Conservation (phyloP, 1,140 invertebrate species). For the Pectinophora gossypiella region DNA sequence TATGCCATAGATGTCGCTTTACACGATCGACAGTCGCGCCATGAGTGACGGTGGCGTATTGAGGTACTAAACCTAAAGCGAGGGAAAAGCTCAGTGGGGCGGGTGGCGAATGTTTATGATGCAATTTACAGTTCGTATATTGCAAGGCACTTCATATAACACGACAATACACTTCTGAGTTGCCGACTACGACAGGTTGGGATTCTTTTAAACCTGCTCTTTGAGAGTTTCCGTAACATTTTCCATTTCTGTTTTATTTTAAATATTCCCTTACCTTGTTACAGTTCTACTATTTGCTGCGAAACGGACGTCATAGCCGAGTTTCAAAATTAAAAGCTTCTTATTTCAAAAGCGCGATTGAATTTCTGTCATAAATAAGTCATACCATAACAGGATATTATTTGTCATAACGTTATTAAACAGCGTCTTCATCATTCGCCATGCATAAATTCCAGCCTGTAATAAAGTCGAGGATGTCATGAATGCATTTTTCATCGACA, state of each 20-base stretch:
- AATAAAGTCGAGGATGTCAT: not conserved
- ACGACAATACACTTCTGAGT: constrained; percentile 43
- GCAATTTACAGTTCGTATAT: constrained; percentile 66
- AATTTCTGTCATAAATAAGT: no score
- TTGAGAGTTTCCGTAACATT: constrained; percentile 1
- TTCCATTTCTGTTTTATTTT: not conserved
- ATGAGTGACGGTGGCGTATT: constrained; percentile 20
- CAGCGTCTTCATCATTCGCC: not conserved
- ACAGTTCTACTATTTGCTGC: no score
- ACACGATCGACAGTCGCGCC: constrained; percentile 14
- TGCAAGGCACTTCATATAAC: constrained; percentile 46
- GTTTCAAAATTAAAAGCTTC: not conserved
- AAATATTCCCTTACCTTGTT: not conserved
- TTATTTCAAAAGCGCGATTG: no score
- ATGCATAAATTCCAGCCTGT: not conserved
- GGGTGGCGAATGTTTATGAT: constrained; percentile 57
- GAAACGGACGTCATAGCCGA: not conserved
- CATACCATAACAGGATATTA: not conserved
- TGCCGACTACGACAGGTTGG: constrained; percentile 24
- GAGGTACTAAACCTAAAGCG: constrained; percentile 34
- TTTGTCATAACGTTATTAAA: not conserved
- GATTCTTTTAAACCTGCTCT: constrained; percentile 15
- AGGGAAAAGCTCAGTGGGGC: constrained; percentile 28
- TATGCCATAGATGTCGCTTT: not conserved
- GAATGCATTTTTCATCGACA: constrained; percentile 4